phyloP scores from a whole-genome alignment of 2,888 invertebrate species.

The Drosophila borealis region DNA sequence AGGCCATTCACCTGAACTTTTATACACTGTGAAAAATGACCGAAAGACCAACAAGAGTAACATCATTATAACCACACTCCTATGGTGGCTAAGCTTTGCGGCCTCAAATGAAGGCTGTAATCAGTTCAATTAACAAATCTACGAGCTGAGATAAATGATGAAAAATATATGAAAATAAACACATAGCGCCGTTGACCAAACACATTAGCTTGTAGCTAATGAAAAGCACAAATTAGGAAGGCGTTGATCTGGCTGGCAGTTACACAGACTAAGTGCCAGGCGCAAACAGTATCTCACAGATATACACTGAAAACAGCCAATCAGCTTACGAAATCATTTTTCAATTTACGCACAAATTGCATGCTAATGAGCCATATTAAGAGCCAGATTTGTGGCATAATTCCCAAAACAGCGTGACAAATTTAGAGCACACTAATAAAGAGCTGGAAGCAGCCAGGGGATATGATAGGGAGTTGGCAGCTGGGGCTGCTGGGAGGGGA shows the following conservation, averaged over 20 bases:
- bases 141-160: slow-evolving; percentile 5
- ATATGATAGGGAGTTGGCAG: background rate
- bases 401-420: slow-evolving; percentile 20
- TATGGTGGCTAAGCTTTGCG: slow-evolving; percentile 61
- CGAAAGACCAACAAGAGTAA: background rate
- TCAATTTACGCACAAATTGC: slow-evolving; percentile 49
- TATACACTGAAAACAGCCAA: slow-evolving; percentile 4
- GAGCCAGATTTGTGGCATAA: slow-evolving; percentile 28
- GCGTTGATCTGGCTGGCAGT: slow-evolving; percentile 2
- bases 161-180: slow-evolving; percentile 24
- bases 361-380: slow-evolving; percentile 51
- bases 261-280: slow-evolving; percentile 1
- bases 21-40: background rate
- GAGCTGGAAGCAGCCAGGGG: background rate
- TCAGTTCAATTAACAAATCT: slow-evolving; percentile 60
- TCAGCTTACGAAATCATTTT: slow-evolving; percentile 46
- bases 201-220: slow-evolving; percentile 63
- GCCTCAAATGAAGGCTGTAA: slow-evolving; percentile 44
- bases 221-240: slow-evolving; percentile 45
- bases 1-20: background rate
- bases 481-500: background rate
- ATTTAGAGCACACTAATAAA: slow-evolving; percentile 37
- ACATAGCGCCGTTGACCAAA: slow-evolving; percentile 39
- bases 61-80: slow-evolving; percentile 15
- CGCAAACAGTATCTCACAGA: slow-evolving; percentile 32